Conservation (phyloP, 2,888 invertebrate genomes). For the Abrostola triplasia region DNA sequence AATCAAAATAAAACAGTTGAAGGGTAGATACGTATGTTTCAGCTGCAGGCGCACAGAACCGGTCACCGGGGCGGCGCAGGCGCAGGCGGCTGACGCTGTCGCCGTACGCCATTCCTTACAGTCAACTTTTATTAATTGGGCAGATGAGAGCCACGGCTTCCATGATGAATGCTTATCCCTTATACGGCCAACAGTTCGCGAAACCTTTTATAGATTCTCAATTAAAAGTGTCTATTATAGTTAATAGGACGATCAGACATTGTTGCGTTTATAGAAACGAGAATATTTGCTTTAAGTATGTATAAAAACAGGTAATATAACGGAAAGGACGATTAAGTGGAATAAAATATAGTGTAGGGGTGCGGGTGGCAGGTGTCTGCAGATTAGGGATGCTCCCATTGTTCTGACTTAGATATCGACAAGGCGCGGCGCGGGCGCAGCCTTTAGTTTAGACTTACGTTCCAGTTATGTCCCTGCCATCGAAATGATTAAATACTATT, state of each 20-base stretch:
- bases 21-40: conserved; percentile 74
- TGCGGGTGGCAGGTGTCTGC: conserved; percentile 86
- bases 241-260: conserved; percentile 82
- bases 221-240: conserved; percentile 88
- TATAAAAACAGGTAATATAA: conserved; percentile 87
- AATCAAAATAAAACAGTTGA: conserved; percentile 86
- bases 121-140: conserved; percentile 88
- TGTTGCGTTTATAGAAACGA: conserved; percentile 82
- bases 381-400: conserved; percentile 68
- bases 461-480: too few species aligned
- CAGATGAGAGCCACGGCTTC: conserved; percentile 86
- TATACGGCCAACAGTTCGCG: conserved; percentile 84
- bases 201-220: conserved; percentile 89
- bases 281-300: conserved; percentile 87
- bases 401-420: conserved; percentile 41
- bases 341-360: conserved; percentile 88
- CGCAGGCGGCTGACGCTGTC: conserved; percentile 75
- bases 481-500: too few species aligned
- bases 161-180: conserved; percentile 86
- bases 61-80: conserved; percentile 70
- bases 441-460: neutral
- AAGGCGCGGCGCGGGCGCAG: conserved; percentile 5
- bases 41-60: conserved; percentile 81
- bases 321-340: conserved; percentile 88
- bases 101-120: conserved; percentile 82